phyloP scores from a whole-genome alignment of 2,797 vertebrate genomes.

The Artibeus jamaicensis region DNA sequence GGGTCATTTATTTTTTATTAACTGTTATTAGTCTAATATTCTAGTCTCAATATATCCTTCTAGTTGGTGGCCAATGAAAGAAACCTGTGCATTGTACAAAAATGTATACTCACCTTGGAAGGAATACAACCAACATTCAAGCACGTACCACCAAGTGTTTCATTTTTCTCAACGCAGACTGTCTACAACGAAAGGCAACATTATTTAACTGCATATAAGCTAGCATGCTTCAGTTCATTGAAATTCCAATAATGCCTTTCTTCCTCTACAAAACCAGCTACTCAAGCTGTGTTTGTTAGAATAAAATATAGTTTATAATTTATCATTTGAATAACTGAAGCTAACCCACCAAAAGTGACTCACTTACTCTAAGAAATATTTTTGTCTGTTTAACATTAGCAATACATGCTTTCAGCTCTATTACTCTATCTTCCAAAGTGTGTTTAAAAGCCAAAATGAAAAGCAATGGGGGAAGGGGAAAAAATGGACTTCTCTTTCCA shows the following conservation, averaged over 20 bases:
- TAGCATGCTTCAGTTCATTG: neutral
- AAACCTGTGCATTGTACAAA: neutral
- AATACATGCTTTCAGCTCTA: neutral
- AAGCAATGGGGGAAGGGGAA: neutral
- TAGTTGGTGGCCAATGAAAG: neutral
- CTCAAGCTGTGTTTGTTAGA: neutral
- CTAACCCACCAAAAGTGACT: conserved; percentile 13
- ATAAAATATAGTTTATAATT: conserved; percentile 18
- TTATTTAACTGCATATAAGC: conserved; percentile 18
- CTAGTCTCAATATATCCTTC: neutral
- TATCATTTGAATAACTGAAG: neutral
- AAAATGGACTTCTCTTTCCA: neutral
- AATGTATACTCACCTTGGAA: conserved; percentile 89
- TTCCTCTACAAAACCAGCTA: conserved; percentile 9
- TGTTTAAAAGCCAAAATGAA: conserved; percentile 26
- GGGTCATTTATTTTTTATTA: neutral
- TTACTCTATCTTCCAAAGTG: neutral
- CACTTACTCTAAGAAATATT: conserved; percentile 25
- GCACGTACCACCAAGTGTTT: conserved; percentile 96
- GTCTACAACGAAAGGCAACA: conserved; percentile 84
- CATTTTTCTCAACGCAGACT: conserved; percentile 96
- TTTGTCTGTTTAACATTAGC: neutral
- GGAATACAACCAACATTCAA: conserved; percentile 99
- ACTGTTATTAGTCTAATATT: neutral
- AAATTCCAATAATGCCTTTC: conserved; percentile 25